Conservation (phyloP, 2,113 vertebrate genomes). For the Spea multiplicata region DNA sequence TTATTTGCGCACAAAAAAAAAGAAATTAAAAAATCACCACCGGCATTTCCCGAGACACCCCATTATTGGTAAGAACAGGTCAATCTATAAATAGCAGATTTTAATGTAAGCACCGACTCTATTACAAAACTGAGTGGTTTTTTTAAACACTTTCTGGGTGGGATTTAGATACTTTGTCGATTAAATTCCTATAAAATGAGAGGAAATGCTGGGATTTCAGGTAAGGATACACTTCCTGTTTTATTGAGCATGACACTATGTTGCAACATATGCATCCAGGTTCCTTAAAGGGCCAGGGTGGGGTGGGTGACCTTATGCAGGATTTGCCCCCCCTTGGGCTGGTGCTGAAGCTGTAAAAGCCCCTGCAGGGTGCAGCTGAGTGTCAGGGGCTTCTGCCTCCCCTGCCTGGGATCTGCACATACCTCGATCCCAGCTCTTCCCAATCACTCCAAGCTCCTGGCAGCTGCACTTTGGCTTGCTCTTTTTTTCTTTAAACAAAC, state of each 20-base stretch:
- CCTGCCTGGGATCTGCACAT: conserved; percentile 27
- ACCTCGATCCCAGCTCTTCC: conserved; percentile 40
- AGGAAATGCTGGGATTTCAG: conserved; percentile 12
- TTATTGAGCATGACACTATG: conserved; percentile 1
- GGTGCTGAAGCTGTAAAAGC: background rate
- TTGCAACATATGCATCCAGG: conserved; percentile 7
- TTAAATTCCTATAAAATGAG: background rate
- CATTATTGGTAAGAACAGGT: too few species aligned
- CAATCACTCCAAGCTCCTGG: conserved; percentile 39
- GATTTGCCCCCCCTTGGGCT: background rate
- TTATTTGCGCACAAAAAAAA: too few species aligned
- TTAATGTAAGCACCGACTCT: too few species aligned
- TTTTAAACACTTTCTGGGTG: too few species aligned
- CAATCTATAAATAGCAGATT: too few species aligned
- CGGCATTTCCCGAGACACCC: too few species aligned
- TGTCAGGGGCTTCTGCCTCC: background rate
- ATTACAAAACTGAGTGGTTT: too few species aligned
- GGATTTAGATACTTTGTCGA: too few species aligned
- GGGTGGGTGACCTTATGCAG: conserved; percentile 24
- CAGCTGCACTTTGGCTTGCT: conserved; percentile 37
- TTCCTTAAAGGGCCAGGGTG: conserved; percentile 23
- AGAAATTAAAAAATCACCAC: too few species aligned
- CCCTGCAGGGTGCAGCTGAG: conserved; percentile 1
- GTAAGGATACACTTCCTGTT: conserved; percentile 26
- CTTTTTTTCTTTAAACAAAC: conserved; percentile 24